Evolutionary conservation across 2,888 invertebrate genomes (phyloP), one percentile per base, ranked within the genome.

Genomic region (Norana najaformis): DNA sequence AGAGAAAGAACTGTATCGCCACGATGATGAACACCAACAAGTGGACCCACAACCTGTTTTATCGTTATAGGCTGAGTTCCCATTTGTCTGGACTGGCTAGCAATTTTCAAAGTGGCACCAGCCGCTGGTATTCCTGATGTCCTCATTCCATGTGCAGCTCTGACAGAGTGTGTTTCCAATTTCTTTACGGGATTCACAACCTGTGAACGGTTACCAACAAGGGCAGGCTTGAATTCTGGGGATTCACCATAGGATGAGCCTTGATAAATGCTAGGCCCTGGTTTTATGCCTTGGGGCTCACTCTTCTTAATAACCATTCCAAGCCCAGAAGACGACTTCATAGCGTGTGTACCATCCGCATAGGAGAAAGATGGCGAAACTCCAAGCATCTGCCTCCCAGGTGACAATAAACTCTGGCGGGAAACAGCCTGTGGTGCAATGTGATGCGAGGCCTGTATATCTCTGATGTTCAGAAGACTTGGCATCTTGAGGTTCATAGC

Each of bases 401-500:
- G 85, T 36, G 85, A 37, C 85, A 85, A 85, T 23, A 85, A 8
- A 23, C 37, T 85, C 35, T 85, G 85, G 34, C 85, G 85, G 20
- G 85, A 85, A 35, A 85, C 14, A 35, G 85, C 37, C 85, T 85
- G 85, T 36, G 85, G 85, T 69, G 69, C 30, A n/a, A 69, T 69
- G n/a, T 69, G 69, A 69, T 69, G 69, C 8, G 69, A 69, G 20
- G 85, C 35, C 36, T 35, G 85, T 35, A 85, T 85, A 23, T 85
- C 85, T 23, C 91, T 90, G 69, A 91, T 83, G 90, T 91, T 91
- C 8, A 91, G 53, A n/a, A 91, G 91, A 88, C 89, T 90, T 16
- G 91, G 91, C 37, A 91, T 91, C 41, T 91, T 90, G 47, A 91
- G 91, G 89, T 91, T 91, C 39, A 91, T 89, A 36, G 90, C 91